Evolutionary conservation across 2,797 vertebrate species (phyloP), one percentile per base, ranked within the genome.

Genomic region (Falco biarmicus): DNA sequence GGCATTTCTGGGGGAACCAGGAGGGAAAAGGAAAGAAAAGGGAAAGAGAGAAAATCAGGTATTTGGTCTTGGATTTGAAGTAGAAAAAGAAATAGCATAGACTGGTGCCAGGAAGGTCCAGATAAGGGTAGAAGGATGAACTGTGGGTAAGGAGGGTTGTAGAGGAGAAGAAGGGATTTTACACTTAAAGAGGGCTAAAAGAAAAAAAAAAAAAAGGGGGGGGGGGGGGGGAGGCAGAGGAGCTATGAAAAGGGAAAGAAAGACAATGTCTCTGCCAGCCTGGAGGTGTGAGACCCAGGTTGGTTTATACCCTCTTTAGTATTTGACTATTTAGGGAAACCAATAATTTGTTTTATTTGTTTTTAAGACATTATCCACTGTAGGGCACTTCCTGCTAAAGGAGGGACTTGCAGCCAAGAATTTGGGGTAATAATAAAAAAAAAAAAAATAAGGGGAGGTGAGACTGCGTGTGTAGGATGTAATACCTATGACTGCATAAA

Each of bases 281-380:
- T 28, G 26, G 39, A 21, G 15, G 15, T 45, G 16, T 0, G 0
- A 81, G 45, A 32, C 10, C 54, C 16, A 29, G 32, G 24, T 56
- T 61, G 29, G 13, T 57, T 81, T 85, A 50, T 53, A 82, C 20
- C 7, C 11, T 64, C 22, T n/a, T 41, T 74, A 50, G 31, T 57
- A 41, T 75, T 32, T 84, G 25, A 64, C 31, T 71, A 5, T 21
- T 21, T 71, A 25, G 28, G 28, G 25, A 87, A 93, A 75, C 4
- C 16, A 57, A 64, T 3, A 60, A 43, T 39, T 51, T 24, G 1
- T 70, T 73, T 20, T 21, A 43, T 76, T 73, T 37, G 5, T 39
- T 93, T 93, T 81, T 84, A 56, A 71, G 48, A 37, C 5, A 12
- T 10, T n/a, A 7, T 39, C 26, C 3, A 3, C 54, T 39, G 10